Evolutionary conservation across 2,888 invertebrate species (phyloP), one percentile per base, ranked within the genome.

Genomic region (Apoda limacodes): DNA sequence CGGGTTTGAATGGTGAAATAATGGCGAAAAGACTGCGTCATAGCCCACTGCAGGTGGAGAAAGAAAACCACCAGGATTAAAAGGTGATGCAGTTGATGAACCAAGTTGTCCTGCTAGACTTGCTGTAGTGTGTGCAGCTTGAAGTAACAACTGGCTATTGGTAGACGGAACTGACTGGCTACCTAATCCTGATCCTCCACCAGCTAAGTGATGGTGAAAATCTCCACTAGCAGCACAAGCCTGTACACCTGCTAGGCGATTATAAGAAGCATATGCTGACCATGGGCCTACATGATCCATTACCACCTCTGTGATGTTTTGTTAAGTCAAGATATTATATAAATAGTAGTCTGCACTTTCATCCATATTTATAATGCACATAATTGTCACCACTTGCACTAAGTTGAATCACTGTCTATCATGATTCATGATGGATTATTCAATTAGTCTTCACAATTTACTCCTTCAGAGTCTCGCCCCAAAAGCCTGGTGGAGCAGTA

Each of bases 241-340:
- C 64, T 87, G 87, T 48, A 87, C 86, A 52, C 86, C 85, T 48
- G 89, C 85, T 70, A 92, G 82, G 57, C 92, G 88, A 82, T 92
- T 92, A 84, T 92, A 92, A 52, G 90, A 88, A 64, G 88, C 84
- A 74, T 89, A 89, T 65, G 88, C 88, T 65, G 88, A 87, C 93
- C 93, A 93, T 82, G 92, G 91, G 82, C 90, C 91, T 72, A 90
- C 90, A 68, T 92, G 92, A 88, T 93, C 93, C 92, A 93, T 93
- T 81, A 82, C 82, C 82, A 78, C 67, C 76, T 78, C 64, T 69
- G 76, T 74, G 65, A 59, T 71, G 60, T 65, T 55, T 51, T 56
- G 42, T 55, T 66, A 59, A 72, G 67, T 70, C 59, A 67, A 71
- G 62, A 56, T 63, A 71, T 60, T 67, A 56, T 72, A 64, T 78